Conservation (phyloP, 2,888 invertebrate genomes). For the Nysson spinosus region DNA sequence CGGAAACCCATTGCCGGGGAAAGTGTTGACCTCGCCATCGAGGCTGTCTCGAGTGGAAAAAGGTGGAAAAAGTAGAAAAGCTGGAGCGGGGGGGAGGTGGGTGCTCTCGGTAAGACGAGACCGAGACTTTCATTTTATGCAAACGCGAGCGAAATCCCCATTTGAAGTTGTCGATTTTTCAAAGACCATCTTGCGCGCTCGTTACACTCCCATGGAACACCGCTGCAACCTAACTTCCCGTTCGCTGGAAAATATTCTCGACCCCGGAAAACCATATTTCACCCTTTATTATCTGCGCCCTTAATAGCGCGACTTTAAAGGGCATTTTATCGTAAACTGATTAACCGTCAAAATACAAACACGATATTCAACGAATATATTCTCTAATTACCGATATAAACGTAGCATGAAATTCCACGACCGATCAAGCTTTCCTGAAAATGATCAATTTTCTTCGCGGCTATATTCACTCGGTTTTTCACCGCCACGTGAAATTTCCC, state of each 20-base stretch:
- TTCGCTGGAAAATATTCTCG: no score
- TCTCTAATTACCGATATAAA: background rate
- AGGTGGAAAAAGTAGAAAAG: conserved; percentile 1
- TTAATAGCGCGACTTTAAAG: no score
- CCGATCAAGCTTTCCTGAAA: conserved; percentile 1
- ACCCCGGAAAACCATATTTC: no score
- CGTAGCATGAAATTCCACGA: background rate
- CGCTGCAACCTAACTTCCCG: background rate
- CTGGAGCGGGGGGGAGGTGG: background rate
- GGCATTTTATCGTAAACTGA: no score
- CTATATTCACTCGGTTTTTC: no score
- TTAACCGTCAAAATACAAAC: no score
- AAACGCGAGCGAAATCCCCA: conserved; percentile 62
- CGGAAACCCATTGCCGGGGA: conserved; percentile 36
- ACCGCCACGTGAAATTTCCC: no score
- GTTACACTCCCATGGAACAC: conserved; percentile 5
- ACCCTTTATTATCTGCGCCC: no score
- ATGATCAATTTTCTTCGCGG: conserved; percentile 6
- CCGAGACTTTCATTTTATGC: conserved; percentile 62
- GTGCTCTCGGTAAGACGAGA: conserved; percentile 8
- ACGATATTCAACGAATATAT: background rate
- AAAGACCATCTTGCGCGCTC: conserved; percentile 52
- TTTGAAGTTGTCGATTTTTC: conserved; percentile 62
- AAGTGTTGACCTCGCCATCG: conserved; percentile 47
- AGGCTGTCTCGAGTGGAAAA: conserved; percentile 13